Percentiles rank a stretch among this genome's conserved stretches.
phyloP scores from a whole-genome alignment of 2,888 invertebrate species.

The Thereva unica region DNA sequence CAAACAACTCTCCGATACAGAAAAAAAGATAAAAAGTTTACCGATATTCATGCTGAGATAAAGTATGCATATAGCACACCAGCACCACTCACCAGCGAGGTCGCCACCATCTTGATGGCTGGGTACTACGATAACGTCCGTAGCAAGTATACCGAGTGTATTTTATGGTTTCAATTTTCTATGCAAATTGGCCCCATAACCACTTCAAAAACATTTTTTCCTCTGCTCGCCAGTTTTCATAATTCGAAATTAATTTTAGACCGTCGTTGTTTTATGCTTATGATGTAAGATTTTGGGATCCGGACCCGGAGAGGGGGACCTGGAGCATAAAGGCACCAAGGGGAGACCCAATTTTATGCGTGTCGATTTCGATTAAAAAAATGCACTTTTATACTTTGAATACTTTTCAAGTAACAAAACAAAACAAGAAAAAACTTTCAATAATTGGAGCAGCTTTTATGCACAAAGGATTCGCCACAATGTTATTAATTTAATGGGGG shows the following conservation, averaged over 20 bases:
- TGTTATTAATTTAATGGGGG: too few relatives aligned
- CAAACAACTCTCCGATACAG: too few relatives aligned
- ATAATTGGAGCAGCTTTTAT: too few relatives aligned
- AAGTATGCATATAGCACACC: slow-evolving; percentile 3
- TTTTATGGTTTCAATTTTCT: slow-evolving; percentile 35
- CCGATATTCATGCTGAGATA: slow-evolving; percentile 28
- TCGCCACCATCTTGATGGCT: slow-evolving; percentile 17
- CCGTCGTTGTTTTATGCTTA: slow-evolving; percentile 26
- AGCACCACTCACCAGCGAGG: slow-evolving; percentile 9
- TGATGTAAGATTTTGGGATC: slow-evolving; percentile 16
- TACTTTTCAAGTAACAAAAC: too few relatives aligned
- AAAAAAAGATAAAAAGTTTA: not conserved
- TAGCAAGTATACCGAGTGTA: slow-evolving; percentile 30
- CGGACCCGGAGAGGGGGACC: too few relatives aligned
- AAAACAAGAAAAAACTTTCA: too few relatives aligned
- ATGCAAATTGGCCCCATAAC: slow-evolving; percentile 31
- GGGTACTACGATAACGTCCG: slow-evolving; percentile 16
- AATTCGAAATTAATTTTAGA: slow-evolving; percentile 35
- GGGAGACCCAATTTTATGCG: too few relatives aligned
- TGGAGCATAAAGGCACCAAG: too few relatives aligned
- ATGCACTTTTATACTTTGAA: too few relatives aligned
- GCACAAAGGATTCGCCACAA: too few relatives aligned
- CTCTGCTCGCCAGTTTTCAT: slow-evolving; percentile 26
- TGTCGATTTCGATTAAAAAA: too few relatives aligned
- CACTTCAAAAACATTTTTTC: slow-evolving; percentile 20